Percentiles rank a stretch among this genome's conserved stretches.
These are phyloP conservation scores for Mesocricetus auratus DNA, from an alignment of 2,113 vertebrate genomes.

Conservation along the genomic window DNA sequence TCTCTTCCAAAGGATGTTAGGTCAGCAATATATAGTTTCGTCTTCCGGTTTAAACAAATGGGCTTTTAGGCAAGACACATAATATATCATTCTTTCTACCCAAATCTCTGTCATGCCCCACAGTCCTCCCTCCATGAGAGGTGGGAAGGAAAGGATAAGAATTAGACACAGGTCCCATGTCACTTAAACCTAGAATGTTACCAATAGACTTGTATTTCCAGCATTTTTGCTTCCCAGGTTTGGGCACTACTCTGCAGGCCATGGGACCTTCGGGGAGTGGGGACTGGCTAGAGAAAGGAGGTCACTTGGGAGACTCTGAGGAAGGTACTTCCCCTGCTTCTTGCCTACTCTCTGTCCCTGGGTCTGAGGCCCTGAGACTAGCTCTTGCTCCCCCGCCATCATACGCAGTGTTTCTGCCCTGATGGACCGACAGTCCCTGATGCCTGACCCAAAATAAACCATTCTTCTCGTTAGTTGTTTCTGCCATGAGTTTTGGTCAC, in stretches of 20 bases:
- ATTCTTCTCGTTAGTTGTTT: not conserved
- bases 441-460: not conserved
- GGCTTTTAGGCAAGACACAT: not conserved
- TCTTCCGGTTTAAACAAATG: slow-evolving; percentile 40
- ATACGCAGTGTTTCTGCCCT: not conserved
- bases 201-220: not conserved
- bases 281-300: not conserved
- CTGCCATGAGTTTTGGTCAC: not conserved
- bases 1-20: slow-evolving; percentile 6
- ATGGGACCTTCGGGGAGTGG: not conserved
- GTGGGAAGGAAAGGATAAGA: not conserved
- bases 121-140: not conserved
- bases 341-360: not conserved
- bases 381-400: not conserved
- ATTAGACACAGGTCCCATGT: not conserved
- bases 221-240: not conserved
- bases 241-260: not conserved
- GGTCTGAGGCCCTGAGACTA: not conserved
- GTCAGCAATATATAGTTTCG: not conserved
- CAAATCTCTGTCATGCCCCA: not conserved
- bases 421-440: not conserved
- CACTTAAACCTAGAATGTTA: not conserved
- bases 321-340: not conserved
- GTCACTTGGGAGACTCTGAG: not conserved
- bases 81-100: not conserved